Evolutionary conservation across 2,888 invertebrate species (phyloP), one percentile per base, ranked within the genome.

Genomic region (Mythimna lalbum): DNA sequence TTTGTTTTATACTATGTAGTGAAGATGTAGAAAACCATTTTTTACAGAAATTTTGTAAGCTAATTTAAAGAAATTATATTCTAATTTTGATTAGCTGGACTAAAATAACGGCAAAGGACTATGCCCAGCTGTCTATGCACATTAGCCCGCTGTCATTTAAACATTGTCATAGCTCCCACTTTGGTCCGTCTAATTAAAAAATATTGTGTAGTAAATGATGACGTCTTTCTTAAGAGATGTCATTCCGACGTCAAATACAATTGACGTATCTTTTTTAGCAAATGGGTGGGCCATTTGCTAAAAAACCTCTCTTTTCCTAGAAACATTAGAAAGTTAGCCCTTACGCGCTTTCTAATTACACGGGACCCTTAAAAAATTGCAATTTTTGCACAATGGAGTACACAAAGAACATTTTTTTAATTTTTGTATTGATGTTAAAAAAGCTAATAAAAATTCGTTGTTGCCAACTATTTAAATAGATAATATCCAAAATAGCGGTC

Each of bases 281-380:
- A 43, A 43, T 43, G 17, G 43, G 43, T 39, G 43, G 17, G 43
- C 6, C 27, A 53, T 63, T 21, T 17, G 63, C 60, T 69, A 72
- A 63, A 71, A 79, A 77, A 73, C 27, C 19, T 69, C 61, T 74
- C 27, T 57, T 31, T 85, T 87, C 82, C 39, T 36, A 78, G 81
- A 84, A 85, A 78, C 60, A 23, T 27, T 76, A 84, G 82, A 87
- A 87, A 87, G 85, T 83, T 69, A 72, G 70, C 79, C 85, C 85
- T 87, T 83, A 74, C 80, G 19, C 93, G n/a, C 93, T 93, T 93
- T 94, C 92, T 90, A 91, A 89, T 87, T 80, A 77, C 86, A 89
- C 90, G 91, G 89, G 84, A 69, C 14, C 57, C 56, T 57, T 67
- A 83, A 83, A 89, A 89, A 87, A 72, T 87, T 83, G 90, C 89